Percentiles rank a stretch among this genome's conserved stretches.
These are phyloP conservation scores for Mionectes macconnelli DNA, from an alignment of 2,113 vertebrate genomes.

Conservation along the genomic window DNA sequence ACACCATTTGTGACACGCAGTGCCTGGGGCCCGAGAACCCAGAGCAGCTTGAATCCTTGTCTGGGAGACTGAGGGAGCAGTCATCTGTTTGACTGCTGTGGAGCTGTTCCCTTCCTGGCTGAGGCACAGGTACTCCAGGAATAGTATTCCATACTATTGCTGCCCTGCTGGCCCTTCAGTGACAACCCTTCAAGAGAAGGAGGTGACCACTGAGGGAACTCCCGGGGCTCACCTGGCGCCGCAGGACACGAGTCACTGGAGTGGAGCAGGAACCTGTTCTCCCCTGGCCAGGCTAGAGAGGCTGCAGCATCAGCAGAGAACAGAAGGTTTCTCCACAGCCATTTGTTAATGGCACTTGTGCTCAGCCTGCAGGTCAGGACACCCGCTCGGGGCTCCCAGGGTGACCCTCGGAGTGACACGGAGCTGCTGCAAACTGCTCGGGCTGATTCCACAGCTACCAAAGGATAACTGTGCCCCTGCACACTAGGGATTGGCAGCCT, in stretches of 20 bases:
- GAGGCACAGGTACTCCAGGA: not conserved
- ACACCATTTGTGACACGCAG: not conserved
- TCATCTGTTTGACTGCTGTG: not conserved
- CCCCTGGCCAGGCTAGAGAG: not conserved
- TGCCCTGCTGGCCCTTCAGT: not conserved
- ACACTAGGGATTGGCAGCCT: not conserved
- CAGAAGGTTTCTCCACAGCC: not conserved
- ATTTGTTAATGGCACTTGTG: not conserved
- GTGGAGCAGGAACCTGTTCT: not conserved
- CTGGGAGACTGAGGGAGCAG: not conserved
- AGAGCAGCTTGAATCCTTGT: not conserved
- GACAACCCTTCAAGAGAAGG: not conserved
- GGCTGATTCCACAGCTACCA: conserved; percentile 5
- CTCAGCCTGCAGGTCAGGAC: not conserved
- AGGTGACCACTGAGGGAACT: not conserved
- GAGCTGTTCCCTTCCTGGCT: not conserved
- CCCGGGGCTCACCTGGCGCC: not conserved
- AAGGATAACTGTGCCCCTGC: not conserved
- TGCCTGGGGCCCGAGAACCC: not conserved
- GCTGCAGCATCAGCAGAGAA: not conserved
- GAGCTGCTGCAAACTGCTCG: not conserved
- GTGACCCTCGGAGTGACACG: not conserved
- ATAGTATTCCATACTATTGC: not conserved
- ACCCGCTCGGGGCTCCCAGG: not conserved
- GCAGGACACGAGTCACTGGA: not conserved